These are phyloP conservation scores for Herpetotheres cachinnans DNA, from an alignment of 2,113 vertebrate species.

Conservation along the genomic window DNA sequence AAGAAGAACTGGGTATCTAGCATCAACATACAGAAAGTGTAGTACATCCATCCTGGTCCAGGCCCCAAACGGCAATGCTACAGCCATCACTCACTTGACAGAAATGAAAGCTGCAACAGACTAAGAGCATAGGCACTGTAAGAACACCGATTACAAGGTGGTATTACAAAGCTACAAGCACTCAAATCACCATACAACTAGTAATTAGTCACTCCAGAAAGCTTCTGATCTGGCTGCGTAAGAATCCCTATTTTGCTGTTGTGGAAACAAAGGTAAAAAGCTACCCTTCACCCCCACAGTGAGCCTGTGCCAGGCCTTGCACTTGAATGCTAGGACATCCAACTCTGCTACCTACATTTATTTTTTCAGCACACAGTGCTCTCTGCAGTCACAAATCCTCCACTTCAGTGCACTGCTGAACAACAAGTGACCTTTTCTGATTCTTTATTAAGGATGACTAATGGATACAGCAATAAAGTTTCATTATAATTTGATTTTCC, in stretches of 20 bases:
- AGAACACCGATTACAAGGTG: conserved; percentile 53
- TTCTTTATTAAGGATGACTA: conserved; percentile 51
- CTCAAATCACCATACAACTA: conserved; percentile 61
- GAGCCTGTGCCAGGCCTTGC: conserved; percentile 22
- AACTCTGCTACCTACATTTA: conserved; percentile 18
- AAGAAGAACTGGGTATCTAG: neutral
- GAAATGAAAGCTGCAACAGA: conserved; percentile 19
- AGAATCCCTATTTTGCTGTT: conserved; percentile 35
- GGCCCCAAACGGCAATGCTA: neutral
- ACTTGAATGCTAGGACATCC: conserved; percentile 15
- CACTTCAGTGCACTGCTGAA: conserved; percentile 42
- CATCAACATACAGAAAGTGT: neutral
- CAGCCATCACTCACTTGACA: conserved; percentile 51
- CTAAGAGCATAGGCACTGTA: conserved; percentile 39
- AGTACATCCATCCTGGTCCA: neutral
- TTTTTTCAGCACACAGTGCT: neutral
- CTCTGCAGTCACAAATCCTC: conserved; percentile 36
- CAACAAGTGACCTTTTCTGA: conserved; percentile 59
- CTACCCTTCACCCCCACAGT: neutral
- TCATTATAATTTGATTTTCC: conserved; percentile 50
- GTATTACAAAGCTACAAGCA: conserved; percentile 62
- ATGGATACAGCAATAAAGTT: conserved; percentile 57
- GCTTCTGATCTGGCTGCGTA: conserved; percentile 45
- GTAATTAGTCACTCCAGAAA: conserved; percentile 63
- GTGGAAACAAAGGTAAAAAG: conserved; percentile 60